A percentile compares a stretch with the other conserved stretches of the same genome.
Evolutionary conservation across 1,140 invertebrate genomes (phyloP).

Genomic region (Colletes gigas): DNA sequence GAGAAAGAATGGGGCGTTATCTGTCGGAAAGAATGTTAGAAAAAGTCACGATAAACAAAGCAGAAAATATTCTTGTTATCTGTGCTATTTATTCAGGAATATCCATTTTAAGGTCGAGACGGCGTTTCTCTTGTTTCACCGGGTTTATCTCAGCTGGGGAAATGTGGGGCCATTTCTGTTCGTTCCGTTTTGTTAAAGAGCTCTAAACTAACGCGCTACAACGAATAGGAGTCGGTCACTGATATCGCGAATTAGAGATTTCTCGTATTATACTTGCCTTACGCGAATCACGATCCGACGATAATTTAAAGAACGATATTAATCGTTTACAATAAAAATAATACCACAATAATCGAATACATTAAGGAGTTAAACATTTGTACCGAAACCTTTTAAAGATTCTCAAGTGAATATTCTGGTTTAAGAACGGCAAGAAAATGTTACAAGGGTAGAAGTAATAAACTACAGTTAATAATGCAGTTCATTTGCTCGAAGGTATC

Average conservation of each 20-base stretch:
- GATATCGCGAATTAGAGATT: not conserved
- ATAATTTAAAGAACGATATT: not conserved
- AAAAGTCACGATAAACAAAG: not conserved
- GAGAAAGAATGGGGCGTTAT: not conserved
- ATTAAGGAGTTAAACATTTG: no score
- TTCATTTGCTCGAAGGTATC: not conserved
- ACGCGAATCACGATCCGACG: not conserved
- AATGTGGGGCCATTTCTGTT: slow-evolving; percentile 23
- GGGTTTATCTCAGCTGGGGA: slow-evolving; percentile 6
- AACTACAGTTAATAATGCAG: no score
- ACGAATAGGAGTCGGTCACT: not conserved
- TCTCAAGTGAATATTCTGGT: no score
- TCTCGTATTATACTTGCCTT: not conserved
- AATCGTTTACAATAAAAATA: no score
- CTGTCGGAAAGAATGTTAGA: not conserved
- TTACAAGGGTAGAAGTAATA: not conserved
- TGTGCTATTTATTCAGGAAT: slow-evolving; percentile 21
- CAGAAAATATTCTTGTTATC: slow-evolving; percentile 33
- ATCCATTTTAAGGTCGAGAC: slow-evolving; percentile 19
- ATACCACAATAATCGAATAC: no score
- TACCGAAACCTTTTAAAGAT: no score
- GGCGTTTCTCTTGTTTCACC: not conserved
- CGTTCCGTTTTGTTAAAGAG: slow-evolving; percentile 19
- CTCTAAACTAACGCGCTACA: not conserved
- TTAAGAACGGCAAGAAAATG: no score